phyloP scores from a whole-genome alignment of 2,113 vertebrate genomes.

The Calonectris borealis region DNA sequence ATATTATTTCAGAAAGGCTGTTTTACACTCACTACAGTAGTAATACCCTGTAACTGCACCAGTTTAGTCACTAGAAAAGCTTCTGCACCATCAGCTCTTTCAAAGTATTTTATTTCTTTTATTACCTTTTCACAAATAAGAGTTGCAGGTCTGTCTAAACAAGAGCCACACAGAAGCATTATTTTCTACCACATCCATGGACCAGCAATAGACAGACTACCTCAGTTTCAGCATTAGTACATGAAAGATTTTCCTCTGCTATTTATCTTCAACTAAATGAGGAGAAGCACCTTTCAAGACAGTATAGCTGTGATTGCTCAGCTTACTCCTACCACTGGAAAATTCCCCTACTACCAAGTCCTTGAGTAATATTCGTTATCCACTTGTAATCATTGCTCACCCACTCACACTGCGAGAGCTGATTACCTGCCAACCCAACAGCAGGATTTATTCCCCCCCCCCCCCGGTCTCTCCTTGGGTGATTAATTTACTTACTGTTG shows the following conservation, averaged over 20 bases:
- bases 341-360: neutral
- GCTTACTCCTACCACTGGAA: constrained; percentile 19
- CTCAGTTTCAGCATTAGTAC: neutral
- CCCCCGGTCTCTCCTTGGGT: neutral
- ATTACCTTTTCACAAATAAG: neutral
- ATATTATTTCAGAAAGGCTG: neutral
- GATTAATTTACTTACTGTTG: constrained; percentile 25
- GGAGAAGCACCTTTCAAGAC: neutral
- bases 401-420: neutral
- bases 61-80: neutral
- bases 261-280: constrained; percentile 4
- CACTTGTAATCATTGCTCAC: constrained; percentile 11
- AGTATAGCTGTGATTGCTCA: neutral
- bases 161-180: neutral
- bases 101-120: neutral
- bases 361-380: constrained; percentile 24
- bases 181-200: neutral
- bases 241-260: neutral
- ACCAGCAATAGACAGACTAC: neutral
- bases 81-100: neutral
- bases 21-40: neutral
- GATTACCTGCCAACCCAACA: constrained; percentile 50
- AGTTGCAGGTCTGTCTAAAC: neutral
- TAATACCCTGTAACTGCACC: neutral
- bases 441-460: constrained; percentile 28